A percentile compares a stretch with the other conserved stretches of the same genome.
Evolutionary conservation across 2,888 invertebrate genomes (phyloP).

Genomic region (Eristalis tenax): DNA sequence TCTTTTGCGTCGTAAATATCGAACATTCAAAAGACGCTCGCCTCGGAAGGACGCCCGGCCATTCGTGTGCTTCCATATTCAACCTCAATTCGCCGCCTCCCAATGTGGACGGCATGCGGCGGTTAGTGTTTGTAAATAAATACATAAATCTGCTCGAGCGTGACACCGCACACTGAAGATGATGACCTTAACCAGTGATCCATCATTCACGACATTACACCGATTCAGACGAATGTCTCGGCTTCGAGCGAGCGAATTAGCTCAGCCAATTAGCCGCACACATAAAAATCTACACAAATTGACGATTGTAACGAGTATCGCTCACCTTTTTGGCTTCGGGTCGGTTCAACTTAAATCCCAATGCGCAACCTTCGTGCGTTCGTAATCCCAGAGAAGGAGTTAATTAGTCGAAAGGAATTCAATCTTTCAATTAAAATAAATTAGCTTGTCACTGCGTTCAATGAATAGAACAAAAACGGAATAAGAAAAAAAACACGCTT

Average conservation of each 20-base stretch:
- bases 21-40: background rate
- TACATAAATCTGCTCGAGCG: slow-evolving; percentile 21
- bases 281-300: background rate
- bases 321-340: slow-evolving; percentile 57
- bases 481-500: background rate
- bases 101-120: background rate
- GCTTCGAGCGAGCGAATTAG: background rate
- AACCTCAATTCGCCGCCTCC: background rate
- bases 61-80: background rate
- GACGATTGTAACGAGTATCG: background rate
- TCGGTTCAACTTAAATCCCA: slow-evolving; percentile 52
- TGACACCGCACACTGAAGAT: slow-evolving; percentile 24
- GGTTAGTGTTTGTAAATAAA: background rate
- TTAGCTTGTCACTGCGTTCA: slow-evolving; percentile 26
- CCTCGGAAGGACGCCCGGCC: slow-evolving; percentile 33
- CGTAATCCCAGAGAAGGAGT: slow-evolving; percentile 44
- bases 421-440: slow-evolving; percentile 49
- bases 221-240: slow-evolving; percentile 4
- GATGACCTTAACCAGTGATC: slow-evolving; percentile 61
- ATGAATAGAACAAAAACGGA: background rate
- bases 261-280: slow-evolving; percentile 31
- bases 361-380: slow-evolving; percentile 32
- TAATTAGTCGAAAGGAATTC: slow-evolving; percentile 32
- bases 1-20: slow-evolving; percentile 40
- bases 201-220: slow-evolving; percentile 38